phyloP scores from a whole-genome alignment of 2,113 vertebrate species.

The Silurus glanis region DNA sequence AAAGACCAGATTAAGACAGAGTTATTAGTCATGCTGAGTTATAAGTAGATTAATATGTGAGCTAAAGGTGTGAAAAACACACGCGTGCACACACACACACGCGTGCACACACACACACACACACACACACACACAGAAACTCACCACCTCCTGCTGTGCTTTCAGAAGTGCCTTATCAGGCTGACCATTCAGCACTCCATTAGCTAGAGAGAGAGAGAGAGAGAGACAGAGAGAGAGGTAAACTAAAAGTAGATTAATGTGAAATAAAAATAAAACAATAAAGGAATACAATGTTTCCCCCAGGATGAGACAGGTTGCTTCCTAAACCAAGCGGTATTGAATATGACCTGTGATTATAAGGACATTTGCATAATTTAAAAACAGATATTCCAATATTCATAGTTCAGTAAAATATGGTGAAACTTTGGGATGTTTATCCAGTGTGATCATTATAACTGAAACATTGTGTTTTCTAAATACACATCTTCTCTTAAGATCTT shows the following conservation, averaged over 20 bases:
- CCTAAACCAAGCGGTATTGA: no score
- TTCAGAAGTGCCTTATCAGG: constrained; percentile 64
- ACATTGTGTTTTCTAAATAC: background rate
- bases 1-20: background rate
- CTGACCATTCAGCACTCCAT: constrained; percentile 56
- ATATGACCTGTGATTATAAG: no score
- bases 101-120: constrained; percentile 1
- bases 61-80: constrained; percentile 15
- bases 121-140: constrained; percentile 33
- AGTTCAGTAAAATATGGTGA: no score
- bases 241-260: background rate
- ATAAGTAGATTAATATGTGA: background rate
- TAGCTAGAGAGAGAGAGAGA: constrained; percentile 59
- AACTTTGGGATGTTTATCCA: background rate
- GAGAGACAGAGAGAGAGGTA: background rate
- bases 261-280: no score
- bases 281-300: no score
- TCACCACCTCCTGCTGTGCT: constrained; percentile 78
- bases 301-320: no score
- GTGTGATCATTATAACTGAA: background rate
- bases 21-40: background rate
- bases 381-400: no score
- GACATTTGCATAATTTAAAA: no score
- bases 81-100: background rate
- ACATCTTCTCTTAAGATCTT: background rate